Evolutionary conservation across 2,113 vertebrate genomes (phyloP).

Genomic region (Melanotaenia duboulayi): DNA sequence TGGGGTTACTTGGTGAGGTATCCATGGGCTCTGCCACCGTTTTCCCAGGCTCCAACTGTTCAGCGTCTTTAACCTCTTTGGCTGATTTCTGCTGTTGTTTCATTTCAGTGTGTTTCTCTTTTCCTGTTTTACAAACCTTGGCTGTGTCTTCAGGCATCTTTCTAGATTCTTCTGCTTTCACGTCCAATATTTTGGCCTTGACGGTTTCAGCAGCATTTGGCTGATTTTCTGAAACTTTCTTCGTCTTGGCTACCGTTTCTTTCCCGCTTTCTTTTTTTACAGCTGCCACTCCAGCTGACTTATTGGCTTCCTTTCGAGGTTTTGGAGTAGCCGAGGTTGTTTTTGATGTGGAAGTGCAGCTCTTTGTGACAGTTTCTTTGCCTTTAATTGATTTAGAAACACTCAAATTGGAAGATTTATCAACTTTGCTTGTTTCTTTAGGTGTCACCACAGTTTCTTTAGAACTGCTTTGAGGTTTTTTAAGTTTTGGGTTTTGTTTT

Average conservation of each 20-base stretch:
- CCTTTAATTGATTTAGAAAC: neutral
- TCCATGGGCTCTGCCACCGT: neutral
- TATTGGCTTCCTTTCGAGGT: neutral
- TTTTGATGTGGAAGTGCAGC: neutral
- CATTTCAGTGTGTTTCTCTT: neutral
- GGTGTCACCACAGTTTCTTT: neutral
- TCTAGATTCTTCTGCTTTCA: neutral
- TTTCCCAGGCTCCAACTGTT: conserved; percentile 3
- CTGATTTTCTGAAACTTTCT: neutral
- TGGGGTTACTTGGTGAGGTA: neutral
- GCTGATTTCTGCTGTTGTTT: neutral
- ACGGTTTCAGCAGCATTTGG: neutral
- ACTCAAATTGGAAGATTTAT: neutral
- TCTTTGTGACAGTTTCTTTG: neutral
- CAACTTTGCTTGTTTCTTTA: neutral
- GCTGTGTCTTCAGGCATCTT: neutral
- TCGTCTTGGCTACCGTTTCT: neutral
- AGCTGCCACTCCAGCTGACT: neutral
- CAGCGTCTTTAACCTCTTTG: neutral
- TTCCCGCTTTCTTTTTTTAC: neutral
- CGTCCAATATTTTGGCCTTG: neutral
- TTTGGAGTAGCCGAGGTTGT: neutral
- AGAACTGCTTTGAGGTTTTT: neutral
- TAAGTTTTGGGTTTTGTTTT: neutral
- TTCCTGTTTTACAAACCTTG: neutral